Conservation (phyloP, 2,888 invertebrate genomes). For the Margaritifera margaritifera region DNA sequence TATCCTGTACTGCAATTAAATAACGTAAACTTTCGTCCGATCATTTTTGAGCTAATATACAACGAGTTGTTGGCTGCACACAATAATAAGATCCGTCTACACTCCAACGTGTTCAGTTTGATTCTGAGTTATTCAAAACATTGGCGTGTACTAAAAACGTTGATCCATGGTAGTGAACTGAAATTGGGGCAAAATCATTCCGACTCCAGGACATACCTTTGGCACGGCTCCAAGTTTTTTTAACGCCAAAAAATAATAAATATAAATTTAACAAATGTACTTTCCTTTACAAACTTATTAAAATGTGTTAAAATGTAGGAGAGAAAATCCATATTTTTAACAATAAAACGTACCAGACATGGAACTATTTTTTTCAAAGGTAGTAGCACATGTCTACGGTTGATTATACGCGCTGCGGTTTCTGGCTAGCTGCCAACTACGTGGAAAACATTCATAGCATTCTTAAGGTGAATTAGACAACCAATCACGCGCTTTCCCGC, state of each 20-base stretch:
- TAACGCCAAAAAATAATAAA: not conserved
- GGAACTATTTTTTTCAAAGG: slow-evolving; percentile 30
- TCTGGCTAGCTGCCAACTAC: slow-evolving; percentile 36
- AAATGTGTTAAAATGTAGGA: not conserved
- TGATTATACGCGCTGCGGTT: slow-evolving; percentile 9
- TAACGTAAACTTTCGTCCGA: slow-evolving; percentile 52
- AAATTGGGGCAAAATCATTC: slow-evolving; percentile 42
- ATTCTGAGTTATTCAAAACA: slow-evolving; percentile 45
- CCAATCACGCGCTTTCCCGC: slow-evolving; percentile 56
- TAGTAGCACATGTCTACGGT: slow-evolving; percentile 21
- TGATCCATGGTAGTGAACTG: slow-evolving; percentile 42
- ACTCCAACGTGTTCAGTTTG: slow-evolving; percentile 23
- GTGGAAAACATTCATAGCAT: slow-evolving; percentile 46
- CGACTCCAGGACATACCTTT: slow-evolving; percentile 34
- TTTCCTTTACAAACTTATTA: not conserved
- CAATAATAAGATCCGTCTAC: slow-evolving; percentile 26
- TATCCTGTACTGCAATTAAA: slow-evolving; percentile 35
- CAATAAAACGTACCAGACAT: slow-evolving; percentile 29
- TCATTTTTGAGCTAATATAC: slow-evolving; percentile 37
- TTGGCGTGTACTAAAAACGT: slow-evolving; percentile 59
- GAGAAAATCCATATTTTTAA: not conserved
- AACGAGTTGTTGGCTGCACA: slow-evolving; percentile 7
- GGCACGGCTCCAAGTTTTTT: slow-evolving; percentile 40
- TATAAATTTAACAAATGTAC: not conserved
- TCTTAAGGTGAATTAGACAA: slow-evolving; percentile 31